phyloP scores from a whole-genome alignment of 1,140 invertebrate species.

The Lamellibrachia luymesi region DNA sequence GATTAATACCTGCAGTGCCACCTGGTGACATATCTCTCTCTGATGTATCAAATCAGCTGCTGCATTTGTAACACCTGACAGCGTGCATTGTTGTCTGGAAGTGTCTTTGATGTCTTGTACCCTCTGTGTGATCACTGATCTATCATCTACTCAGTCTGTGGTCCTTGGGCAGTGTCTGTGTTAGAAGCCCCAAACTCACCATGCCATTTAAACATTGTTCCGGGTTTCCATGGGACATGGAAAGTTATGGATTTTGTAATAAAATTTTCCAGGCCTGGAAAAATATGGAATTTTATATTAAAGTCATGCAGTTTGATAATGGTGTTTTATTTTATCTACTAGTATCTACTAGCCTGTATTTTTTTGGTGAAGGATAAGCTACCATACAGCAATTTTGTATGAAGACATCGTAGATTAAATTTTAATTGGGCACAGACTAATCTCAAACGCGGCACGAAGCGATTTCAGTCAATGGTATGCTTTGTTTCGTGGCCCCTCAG shows the following conservation, averaged over 20 bases:
- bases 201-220: neutral
- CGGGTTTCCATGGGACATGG: neutral
- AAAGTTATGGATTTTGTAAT: neutral
- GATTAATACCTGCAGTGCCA: too few species aligned
- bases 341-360: neutral
- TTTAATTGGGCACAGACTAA: too few species aligned
- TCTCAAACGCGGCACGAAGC: too few species aligned
- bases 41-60: too few species aligned
- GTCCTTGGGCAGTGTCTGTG: neutral
- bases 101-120: neutral
- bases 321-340: neutral
- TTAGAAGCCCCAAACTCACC: neutral
- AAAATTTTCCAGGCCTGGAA: neutral
- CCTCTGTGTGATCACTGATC: neutral
- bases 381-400: neutral
- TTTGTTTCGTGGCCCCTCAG: too few species aligned
- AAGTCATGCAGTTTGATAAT: neutral
- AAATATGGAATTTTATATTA: neutral
- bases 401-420: too few species aligned
- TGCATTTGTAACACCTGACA: too few species aligned
- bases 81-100: neutral
- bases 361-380: neutral
- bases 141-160: neutral
- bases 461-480: too few species aligned
- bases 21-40: too few species aligned